Evolutionary conservation across 64 coral and sea anemone species (phyloP).

Genomic region (Porites australiensis): DNA sequence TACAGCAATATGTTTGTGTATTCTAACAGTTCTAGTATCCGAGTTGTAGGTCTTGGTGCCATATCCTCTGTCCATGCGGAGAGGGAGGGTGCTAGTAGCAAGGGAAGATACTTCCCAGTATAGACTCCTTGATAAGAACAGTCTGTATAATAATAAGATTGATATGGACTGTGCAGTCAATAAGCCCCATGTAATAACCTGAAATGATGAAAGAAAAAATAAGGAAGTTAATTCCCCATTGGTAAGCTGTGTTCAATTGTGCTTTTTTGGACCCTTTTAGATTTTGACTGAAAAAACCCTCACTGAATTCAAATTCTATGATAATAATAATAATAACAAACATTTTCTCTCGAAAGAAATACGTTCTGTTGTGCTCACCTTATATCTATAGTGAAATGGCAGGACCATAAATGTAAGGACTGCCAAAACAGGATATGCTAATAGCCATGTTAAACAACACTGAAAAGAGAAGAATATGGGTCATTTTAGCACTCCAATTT

Average conservation of each 20-base stretch:
- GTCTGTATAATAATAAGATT: constrained; percentile 90
- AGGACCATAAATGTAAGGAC: constrained; percentile 64
- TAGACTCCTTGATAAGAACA: constrained; percentile 97
- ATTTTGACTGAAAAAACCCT: no score
- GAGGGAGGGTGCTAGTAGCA: constrained; percentile 86
- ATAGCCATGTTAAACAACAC: constrained; percentile 89
- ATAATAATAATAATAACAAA: no score
- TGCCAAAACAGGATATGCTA: constrained; percentile 77
- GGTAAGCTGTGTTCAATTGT: no score
- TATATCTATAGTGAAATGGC: constrained; percentile 80
- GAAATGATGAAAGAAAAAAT: neutral
- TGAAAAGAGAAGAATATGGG: constrained; percentile 49
- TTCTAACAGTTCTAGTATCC: constrained; percentile 86
- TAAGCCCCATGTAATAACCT: constrained; percentile 91
- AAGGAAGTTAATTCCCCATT: neutral
- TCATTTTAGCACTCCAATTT: no score
- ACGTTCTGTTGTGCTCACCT: constrained; percentile 54
- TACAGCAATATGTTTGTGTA: constrained; percentile 89
- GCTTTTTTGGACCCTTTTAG: no score
- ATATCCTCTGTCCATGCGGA: constrained; percentile 88
- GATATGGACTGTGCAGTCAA: constrained; percentile 78
- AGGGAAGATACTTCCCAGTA: constrained; percentile 99
- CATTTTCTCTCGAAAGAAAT: no score
- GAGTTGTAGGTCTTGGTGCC: constrained; percentile 84
- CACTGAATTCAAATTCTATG: no score